Evolutionary conservation across 2,888 invertebrate species (phyloP).

Genomic region (Mechanitis mazaeus): DNA sequence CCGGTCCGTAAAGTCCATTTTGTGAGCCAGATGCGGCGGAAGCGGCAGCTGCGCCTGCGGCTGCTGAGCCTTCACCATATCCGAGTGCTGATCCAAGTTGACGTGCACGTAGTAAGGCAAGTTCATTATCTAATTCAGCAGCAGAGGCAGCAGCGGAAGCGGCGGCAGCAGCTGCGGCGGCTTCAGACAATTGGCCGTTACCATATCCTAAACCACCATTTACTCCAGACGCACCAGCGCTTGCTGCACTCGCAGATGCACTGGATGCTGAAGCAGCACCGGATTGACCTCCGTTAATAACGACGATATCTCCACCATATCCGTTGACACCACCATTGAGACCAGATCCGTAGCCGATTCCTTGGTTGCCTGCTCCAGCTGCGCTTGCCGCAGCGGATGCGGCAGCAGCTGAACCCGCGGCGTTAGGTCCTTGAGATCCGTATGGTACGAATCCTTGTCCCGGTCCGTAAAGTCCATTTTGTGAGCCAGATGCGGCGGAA

Average conservation of each 20-base stretch:
- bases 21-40: constrained; percentile 2
- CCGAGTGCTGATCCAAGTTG: not conserved
- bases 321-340: not conserved
- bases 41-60: constrained; percentile 9
- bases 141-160: constrained; percentile 8
- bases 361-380: constrained; percentile 8
- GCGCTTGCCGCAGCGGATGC: not conserved
- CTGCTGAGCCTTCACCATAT: constrained; percentile 4
- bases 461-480: not conserved
- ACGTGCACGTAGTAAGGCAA: not conserved
- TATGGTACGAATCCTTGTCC: constrained; percentile 5
- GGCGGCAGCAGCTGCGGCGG: constrained; percentile 1
- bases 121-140: not conserved
- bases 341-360: constrained; percentile 4
- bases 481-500: no score
- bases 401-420: constrained; percentile 1
- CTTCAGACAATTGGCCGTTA: not conserved
- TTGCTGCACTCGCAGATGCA: constrained; percentile 11
- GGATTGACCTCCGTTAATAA: constrained; percentile 5
- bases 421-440: not conserved
- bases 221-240: constrained; percentile 7
- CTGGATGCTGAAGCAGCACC: constrained; percentile 7
- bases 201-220: not conserved
- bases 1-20: constrained; percentile 8
- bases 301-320: not conserved